These are phyloP conservation scores for Stichopus horrens DNA, from an alignment of 53 echinoderm and acorn worm species.

Conservation along the genomic window DNA sequence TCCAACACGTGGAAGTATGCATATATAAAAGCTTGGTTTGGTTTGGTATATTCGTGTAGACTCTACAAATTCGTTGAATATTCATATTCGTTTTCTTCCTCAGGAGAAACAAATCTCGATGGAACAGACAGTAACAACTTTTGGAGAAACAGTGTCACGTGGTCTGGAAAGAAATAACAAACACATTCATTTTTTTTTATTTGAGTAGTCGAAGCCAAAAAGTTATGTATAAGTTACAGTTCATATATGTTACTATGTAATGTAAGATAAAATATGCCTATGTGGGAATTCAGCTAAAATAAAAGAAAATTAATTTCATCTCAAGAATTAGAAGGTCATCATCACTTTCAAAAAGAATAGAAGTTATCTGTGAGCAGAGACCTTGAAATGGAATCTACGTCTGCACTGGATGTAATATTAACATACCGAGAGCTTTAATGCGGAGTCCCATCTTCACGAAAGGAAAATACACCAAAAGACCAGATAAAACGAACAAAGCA, in stretches of 20 bases:
- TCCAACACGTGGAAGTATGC: too few relatives aligned
- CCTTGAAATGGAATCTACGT: too few relatives aligned
- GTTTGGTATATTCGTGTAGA: background rate
- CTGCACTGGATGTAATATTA: too few relatives aligned
- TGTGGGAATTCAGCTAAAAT: too few relatives aligned
- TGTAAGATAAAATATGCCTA: too few relatives aligned
- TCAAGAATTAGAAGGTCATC: too few relatives aligned
- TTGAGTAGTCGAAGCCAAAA: background rate
- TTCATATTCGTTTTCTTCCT: background rate
- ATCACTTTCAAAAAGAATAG: too few relatives aligned
- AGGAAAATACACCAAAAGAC: constrained; percentile 83
- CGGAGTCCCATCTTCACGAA: constrained; percentile 80
- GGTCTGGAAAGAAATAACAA: background rate
- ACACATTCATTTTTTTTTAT: background rate
- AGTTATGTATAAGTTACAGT: too few relatives aligned
- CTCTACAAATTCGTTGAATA: background rate
- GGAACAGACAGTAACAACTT: constrained; percentile 5
- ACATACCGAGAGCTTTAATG: constrained; percentile 82
- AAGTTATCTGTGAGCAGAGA: too few relatives aligned
- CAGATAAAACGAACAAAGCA: constrained; percentile 82
- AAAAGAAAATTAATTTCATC: too few relatives aligned
- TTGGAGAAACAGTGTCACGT: constrained; percentile 9
- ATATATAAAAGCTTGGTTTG: too few relatives aligned
- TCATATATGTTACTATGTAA: too few relatives aligned
- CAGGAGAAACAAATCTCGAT: constrained; percentile 25